phyloP scores from a whole-genome alignment of 2,113 vertebrate species.

The Podilymbus podiceps region DNA sequence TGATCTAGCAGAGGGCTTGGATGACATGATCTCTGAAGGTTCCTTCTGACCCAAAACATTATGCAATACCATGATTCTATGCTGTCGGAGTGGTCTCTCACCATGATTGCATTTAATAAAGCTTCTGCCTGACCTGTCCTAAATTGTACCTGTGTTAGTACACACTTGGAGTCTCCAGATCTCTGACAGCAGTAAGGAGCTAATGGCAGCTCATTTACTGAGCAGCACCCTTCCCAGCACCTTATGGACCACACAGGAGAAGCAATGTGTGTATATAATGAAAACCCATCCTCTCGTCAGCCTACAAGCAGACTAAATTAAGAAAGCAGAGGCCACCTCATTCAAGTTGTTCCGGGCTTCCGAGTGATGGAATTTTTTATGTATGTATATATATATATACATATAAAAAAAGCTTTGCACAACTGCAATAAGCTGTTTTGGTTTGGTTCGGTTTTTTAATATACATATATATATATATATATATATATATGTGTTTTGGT shows the following conservation, averaged over 20 bases:
- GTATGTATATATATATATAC: too few relatives aligned
- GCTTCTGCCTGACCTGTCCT: neutral
- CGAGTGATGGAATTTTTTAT: neutral
- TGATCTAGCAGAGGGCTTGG: neutral
- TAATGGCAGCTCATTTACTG: neutral
- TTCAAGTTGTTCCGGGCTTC: accelerated
- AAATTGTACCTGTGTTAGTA: neutral
- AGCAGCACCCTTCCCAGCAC: neutral
- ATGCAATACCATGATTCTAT: neutral
- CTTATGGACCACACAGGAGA: neutral
- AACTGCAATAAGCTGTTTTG: neutral
- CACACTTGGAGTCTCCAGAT: accelerated
- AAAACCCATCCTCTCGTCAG: neutral
- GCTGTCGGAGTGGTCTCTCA: neutral
- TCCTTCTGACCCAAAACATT: neutral
- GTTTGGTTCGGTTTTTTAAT: neutral
- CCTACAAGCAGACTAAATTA: neutral
- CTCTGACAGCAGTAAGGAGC: neutral
- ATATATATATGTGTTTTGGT: neutral
- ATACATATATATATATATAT: neutral
- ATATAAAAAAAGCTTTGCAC: neutral
- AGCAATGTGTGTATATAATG: neutral
- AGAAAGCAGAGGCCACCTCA: neutral
- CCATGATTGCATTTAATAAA: neutral
- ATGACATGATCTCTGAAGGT: neutral